phyloP scores from a whole-genome alignment of 2,888 invertebrate genomes.

The Gari tellinella region DNA sequence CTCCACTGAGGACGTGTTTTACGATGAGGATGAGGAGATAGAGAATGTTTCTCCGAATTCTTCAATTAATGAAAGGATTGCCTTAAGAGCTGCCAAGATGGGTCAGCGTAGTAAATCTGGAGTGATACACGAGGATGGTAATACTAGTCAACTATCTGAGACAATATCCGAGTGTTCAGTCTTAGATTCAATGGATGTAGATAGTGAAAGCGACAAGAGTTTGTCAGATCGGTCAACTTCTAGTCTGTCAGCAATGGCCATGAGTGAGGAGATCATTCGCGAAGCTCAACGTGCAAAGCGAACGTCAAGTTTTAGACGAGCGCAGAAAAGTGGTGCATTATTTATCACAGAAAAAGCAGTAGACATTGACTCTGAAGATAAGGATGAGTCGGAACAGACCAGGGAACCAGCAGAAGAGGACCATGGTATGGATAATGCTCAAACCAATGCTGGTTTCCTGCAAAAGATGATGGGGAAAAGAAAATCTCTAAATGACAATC shows the following conservation, averaged over 20 bases:
- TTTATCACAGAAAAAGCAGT: background rate
- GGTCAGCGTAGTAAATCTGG: background rate
- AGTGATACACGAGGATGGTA: conserved; percentile 26
- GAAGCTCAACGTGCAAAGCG: conserved; percentile 49
- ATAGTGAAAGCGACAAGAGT: conserved; percentile 30
- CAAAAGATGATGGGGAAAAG: conserved; percentile 72
- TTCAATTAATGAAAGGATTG: conserved; percentile 14
- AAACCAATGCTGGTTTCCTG: conserved; percentile 63
- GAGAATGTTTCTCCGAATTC: conserved; percentile 19
- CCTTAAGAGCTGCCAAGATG: background rate
- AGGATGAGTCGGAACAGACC: conserved; percentile 24
- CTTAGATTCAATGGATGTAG: conserved; percentile 44
- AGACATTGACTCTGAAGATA: background rate
- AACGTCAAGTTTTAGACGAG: conserved; percentile 68
- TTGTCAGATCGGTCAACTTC: conserved; percentile 29
- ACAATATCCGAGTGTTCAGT: conserved; percentile 38
- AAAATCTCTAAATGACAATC: conserved; percentile 66
- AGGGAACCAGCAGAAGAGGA: conserved; percentile 33
- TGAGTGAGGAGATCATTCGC: conserved; percentile 47
- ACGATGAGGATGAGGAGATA: conserved; percentile 30
- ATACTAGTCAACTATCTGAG: conserved; percentile 46
- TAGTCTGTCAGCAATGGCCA: conserved; percentile 55
- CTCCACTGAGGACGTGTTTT: conserved; percentile 42
- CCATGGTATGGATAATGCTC: conserved; percentile 21
- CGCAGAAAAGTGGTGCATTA: conserved; percentile 56